A percentile compares a stretch with the other conserved stretches of the same genome.
Conservation (phyloP, 2,888 invertebrate genomes). For the Autographa pulchrina region DNA sequence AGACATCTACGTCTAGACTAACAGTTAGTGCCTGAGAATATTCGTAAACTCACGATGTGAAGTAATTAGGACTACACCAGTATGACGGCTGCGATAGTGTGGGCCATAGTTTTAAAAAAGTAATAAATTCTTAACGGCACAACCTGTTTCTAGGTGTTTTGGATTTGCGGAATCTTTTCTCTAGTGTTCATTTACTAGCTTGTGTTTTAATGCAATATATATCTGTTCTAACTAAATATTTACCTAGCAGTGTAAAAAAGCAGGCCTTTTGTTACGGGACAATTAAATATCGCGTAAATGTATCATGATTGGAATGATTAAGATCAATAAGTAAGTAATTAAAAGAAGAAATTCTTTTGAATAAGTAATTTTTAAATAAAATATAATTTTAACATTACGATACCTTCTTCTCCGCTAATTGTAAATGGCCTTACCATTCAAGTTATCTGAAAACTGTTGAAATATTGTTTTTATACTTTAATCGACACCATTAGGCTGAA, state of each 20-base stretch:
- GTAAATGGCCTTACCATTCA: constrained; percentile 30
- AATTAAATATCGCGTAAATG: no score
- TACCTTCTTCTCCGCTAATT: constrained; percentile 24
- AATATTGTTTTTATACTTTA: constrained; percentile 42
- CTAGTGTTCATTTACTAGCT: neutral
- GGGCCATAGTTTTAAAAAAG: constrained; percentile 5
- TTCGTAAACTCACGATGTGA: neutral
- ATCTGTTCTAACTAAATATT: neutral
- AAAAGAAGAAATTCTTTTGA: neutral
- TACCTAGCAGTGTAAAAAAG: no score
- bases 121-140: constrained; percentile 2
- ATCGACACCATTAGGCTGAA: constrained; percentile 50
- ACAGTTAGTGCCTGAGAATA: neutral
- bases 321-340: neutral
- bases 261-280: no score
- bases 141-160: constrained; percentile 2
- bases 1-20: neutral
- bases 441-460: constrained; percentile 39
- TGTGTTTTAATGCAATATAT: neutral
- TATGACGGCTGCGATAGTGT: neutral
- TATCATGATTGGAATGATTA: no score
- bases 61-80: constrained; percentile 6
- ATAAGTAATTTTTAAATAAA: neutral
- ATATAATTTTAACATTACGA: constrained; percentile 16
- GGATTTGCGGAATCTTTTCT: neutral